Evolutionary conservation across 2,113 vertebrate species (phyloP), one percentile per base, ranked within the genome.

Genomic region (Ameiurus melas): DNA sequence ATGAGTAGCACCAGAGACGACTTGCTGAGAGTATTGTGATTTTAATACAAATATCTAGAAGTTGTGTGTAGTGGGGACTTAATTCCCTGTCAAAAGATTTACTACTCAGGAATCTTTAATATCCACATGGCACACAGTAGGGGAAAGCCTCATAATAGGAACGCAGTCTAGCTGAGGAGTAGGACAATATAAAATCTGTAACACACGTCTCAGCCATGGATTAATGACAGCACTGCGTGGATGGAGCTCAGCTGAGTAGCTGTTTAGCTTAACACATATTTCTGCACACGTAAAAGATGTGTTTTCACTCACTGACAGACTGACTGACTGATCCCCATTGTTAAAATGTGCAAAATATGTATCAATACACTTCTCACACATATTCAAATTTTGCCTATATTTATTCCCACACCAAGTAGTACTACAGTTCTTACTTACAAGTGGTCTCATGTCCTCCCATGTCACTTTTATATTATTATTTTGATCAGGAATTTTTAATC

Each of bases 41-140:
- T 92, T 89, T 88, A 90, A 87, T 87, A 90, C 90, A 90, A 92
- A 94, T 93, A 94, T 91, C 90, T 93, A 78, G 85, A 89, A 91
- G 90, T 89, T 90, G 83, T 92, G 88, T 91, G 87, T 87, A 78
- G 89, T 90, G 90, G 89, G 88, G 89, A 90, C 78, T 86, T 90
- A 90, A 92, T 93, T 93, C 83, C 43, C 89, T 89, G 87, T 90
- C 88, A 90, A 89, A 90, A 87, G 84, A 92, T 93, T 91, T 90
- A 81, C 47, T 87, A 79, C 85, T 80, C 66, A 58, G 91, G 89
- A 89, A 92, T 91, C 90, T 90, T 53, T 90, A 92, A 94, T 89
- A 89, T 88, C 90, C 88, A 78, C 73, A 88, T 92, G 89, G 87
- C 92, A 85, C 64, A 88, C 85, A 71, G 30, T 89, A 82, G 88